phyloP scores from a whole-genome alignment of 2,888 invertebrate genomes.

The Hirtodrosophila alboralis region DNA sequence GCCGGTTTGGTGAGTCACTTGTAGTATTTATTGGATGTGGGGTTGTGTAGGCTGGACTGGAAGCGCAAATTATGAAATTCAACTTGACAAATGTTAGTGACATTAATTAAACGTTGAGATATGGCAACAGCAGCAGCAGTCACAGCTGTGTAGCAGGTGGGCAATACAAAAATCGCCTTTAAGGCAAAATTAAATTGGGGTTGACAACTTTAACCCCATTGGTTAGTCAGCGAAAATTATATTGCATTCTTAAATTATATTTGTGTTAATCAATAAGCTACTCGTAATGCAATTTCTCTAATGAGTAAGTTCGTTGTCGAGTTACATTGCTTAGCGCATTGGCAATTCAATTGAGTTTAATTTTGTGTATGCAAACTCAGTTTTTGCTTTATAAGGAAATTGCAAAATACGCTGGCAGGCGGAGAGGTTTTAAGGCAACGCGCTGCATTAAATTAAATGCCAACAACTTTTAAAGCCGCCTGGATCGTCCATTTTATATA shows the following conservation, averaged over 20 bases:
- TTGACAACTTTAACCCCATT: neutral
- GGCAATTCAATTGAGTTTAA: slow-evolving; percentile 54
- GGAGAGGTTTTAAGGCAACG: slow-evolving; percentile 10
- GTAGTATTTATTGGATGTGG: neutral
- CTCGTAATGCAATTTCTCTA: slow-evolving; percentile 34
- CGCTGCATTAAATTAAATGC: slow-evolving; percentile 18
- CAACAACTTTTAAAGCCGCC: slow-evolving; percentile 46
- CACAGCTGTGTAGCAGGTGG: slow-evolving; percentile 2
- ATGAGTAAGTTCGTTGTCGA: slow-evolving; percentile 14
- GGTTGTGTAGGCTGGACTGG: slow-evolving; percentile 11
- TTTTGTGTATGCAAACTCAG: slow-evolving; percentile 16
- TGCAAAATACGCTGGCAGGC: slow-evolving; percentile 17
- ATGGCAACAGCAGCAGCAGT: slow-evolving; percentile 38
- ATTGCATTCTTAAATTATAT: slow-evolving; percentile 9
- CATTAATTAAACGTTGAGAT: slow-evolving; percentile 72
- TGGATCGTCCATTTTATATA: slow-evolving; percentile 22
- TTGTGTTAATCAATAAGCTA: slow-evolving; percentile 59
- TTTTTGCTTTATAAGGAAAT: slow-evolving; percentile 23
- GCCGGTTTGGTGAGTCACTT: slow-evolving; percentile 40
- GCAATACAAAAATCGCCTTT: slow-evolving; percentile 2
- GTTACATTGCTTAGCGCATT: slow-evolving; percentile 6
- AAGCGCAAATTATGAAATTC: slow-evolving; percentile 69
- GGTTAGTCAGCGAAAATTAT: no score
- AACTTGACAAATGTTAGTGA: slow-evolving; percentile 73
- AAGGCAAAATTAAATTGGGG: slow-evolving; percentile 1